phyloP scores from a whole-genome alignment of 1,140 invertebrate genomes.

The Hestina assimilis region DNA sequence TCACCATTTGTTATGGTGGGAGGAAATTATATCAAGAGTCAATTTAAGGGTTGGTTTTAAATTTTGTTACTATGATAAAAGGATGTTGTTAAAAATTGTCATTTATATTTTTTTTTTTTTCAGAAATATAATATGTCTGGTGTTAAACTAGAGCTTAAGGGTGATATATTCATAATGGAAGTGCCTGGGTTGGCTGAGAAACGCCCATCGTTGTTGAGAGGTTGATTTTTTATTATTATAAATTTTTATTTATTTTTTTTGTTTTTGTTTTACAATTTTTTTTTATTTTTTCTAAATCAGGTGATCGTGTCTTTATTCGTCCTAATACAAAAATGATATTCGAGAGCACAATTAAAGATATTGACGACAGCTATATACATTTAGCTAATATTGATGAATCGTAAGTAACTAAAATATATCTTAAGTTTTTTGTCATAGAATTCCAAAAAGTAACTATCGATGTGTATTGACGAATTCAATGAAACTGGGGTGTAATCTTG shows the following conservation, averaged over 20 bases:
- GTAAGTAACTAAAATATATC: slow-evolving; percentile 33
- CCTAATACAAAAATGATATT: slow-evolving; percentile 65
- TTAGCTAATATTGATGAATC: slow-evolving; percentile 79
- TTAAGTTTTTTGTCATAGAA: not conserved
- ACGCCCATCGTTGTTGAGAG: slow-evolving; percentile 82
- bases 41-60: slow-evolving; percentile 48
- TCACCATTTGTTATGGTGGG: slow-evolving; percentile 63
- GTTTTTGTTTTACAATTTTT: not conserved
- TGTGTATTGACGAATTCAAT: no score
- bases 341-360: slow-evolving; percentile 85
- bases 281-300: slow-evolving; percentile 64
- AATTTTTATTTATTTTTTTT: not conserved
- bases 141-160: slow-evolving; percentile 31
- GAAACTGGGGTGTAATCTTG: no score
- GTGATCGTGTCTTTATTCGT: slow-evolving; percentile 76
- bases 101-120: slow-evolving; percentile 19
- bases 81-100: not conserved
- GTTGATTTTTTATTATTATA: slow-evolving; percentile 34
- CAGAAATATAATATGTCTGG: slow-evolving; percentile 63
- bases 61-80: not conserved
- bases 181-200: slow-evolving; percentile 88
- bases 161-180: slow-evolving; percentile 43
- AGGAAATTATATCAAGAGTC: slow-evolving; percentile 52
- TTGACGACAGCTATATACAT: slow-evolving; percentile 79
- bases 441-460: no score